phyloP scores from a whole-genome alignment of 2,888 invertebrate species.

The Acheta domesticus region DNA sequence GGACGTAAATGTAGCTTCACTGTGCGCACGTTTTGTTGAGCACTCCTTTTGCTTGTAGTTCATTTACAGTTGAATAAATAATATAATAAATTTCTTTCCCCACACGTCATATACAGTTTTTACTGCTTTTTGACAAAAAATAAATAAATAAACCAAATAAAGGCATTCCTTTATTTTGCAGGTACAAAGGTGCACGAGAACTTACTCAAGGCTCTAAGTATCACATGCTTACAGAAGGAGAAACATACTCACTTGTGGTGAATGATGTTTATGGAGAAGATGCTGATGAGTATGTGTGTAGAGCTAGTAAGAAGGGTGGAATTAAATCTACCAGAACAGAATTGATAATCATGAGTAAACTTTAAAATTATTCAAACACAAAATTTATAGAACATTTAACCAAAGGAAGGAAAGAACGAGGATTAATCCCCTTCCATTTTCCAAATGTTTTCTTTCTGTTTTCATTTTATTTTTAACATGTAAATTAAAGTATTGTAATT shows the following conservation, averaged over 20 bases:
- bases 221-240: slow-evolving; percentile 88
- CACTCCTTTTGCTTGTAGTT: no score
- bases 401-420: not conserved
- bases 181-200: slow-evolving; percentile 95
- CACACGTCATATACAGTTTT: no score
- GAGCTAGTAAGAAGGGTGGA: slow-evolving; percentile 93
- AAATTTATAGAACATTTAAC: not conserved
- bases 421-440: not conserved
- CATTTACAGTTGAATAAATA: no score
- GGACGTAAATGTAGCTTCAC: no score
- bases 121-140: no score
- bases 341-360: slow-evolving; percentile 88
- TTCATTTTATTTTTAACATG: no score
- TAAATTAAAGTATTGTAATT: no score
- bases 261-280: slow-evolving; percentile 96
- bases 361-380: no score
- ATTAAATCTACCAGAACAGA: slow-evolving; percentile 94
- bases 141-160: no score
- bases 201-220: slow-evolving; percentile 88
- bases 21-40: no score
- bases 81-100: no score
- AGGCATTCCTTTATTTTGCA: slow-evolving; percentile 41
- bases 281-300: slow-evolving; percentile 95
- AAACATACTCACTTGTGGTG: slow-evolving; percentile 79
- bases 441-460: no score